A percentile compares a stretch with the other conserved stretches of the same genome.
These are phyloP conservation scores for Cylindroiulus punctatus DNA, from an alignment of 2,888 invertebrate species.

Conservation along the genomic window DNA sequence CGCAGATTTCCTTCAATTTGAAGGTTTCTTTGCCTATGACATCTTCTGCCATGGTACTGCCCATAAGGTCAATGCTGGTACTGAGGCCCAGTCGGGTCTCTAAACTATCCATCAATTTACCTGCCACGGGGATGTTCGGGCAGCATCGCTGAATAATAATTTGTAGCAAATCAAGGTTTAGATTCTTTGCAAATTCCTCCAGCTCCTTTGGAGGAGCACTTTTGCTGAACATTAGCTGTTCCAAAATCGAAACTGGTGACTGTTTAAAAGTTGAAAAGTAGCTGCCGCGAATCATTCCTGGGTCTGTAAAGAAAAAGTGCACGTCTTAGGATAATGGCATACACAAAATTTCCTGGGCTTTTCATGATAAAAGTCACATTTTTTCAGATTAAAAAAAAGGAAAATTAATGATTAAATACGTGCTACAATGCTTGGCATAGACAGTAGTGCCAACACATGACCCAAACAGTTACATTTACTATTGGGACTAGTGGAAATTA, in stretches of 20 bases:
- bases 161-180: conserved; percentile 50
- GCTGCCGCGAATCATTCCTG: not conserved
- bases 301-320: not conserved
- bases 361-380: too few species aligned
- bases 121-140: conserved; percentile 43
- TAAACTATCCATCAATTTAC: not conserved
- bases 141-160: conserved; percentile 35
- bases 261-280: conserved; percentile 50
- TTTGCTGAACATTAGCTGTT: conserved; percentile 23
- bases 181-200: conserved; percentile 42
- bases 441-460: too few species aligned
- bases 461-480: too few species aligned
- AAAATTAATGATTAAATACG: too few species aligned
- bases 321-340: not conserved
- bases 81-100: not conserved
- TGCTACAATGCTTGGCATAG: too few species aligned
- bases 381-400: too few species aligned
- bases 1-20: not conserved
- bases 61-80: not conserved
- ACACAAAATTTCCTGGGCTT: too few species aligned
- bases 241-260: conserved; percentile 47
- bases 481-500: too few species aligned
- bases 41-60: not conserved
- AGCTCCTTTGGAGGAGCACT: conserved; percentile 20
- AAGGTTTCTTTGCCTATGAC: not conserved